Evolutionary conservation across 2,888 invertebrate genomes (phyloP).

Genomic region (Orchesella flavescens): DNA sequence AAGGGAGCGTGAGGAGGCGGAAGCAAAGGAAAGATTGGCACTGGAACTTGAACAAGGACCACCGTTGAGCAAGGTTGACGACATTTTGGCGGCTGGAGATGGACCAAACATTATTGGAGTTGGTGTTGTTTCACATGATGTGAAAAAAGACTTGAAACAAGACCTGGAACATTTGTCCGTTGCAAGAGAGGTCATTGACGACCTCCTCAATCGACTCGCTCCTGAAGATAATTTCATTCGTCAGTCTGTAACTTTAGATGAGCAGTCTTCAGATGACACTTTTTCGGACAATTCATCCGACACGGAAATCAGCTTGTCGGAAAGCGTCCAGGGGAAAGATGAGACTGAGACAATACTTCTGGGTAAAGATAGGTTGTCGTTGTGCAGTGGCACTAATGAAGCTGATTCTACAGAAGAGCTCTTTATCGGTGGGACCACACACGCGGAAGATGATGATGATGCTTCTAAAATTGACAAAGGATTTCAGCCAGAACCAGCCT

Average conservation of each 20-base stretch:
- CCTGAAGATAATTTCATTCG: constrained; percentile 36
- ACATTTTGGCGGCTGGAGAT: constrained; percentile 3
- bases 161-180: background rate
- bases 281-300: constrained; percentile 16
- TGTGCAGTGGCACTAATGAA: too few species aligned
- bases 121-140: too few species aligned
- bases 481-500: background rate
- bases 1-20: constrained; percentile 20
- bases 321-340: constrained; percentile 20
- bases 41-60: background rate
- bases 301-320: constrained; percentile 45
- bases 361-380: background rate
- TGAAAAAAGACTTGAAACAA: background rate
- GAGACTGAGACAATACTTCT: background rate
- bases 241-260: background rate
- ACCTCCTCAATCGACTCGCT: constrained; percentile 34
- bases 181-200: constrained; percentile 33
- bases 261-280: constrained; percentile 21
- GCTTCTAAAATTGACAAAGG: background rate
- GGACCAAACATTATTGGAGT: background rate
- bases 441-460: background rate
- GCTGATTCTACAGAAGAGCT: background rate
- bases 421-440: background rate
- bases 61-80: background rate
- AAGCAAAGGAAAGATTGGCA: constrained; percentile 20